Conservation (phyloP, 2,797 vertebrate species). For the Sebastes variabilis region DNA sequence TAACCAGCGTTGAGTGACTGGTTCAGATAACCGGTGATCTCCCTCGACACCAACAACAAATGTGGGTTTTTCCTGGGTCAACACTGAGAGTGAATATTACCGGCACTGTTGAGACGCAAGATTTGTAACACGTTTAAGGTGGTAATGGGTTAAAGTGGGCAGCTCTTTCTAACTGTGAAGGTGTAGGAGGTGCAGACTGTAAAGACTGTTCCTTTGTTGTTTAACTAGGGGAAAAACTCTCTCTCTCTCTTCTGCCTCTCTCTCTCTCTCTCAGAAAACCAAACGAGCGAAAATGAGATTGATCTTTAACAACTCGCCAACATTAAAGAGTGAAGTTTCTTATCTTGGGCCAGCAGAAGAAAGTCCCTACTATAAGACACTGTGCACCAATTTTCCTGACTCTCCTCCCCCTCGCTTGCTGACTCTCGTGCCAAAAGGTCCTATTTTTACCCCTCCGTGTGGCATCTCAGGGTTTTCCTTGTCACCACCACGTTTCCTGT, state of each 20-base stretch:
- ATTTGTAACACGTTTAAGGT: slow-evolving; percentile 29
- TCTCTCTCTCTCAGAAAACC: slow-evolving; percentile 13
- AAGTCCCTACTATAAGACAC: slow-evolving; percentile 80
- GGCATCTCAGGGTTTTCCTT: slow-evolving; percentile 86
- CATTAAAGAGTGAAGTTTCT: slow-evolving; percentile 76
- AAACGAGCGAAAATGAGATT: slow-evolving; percentile 47
- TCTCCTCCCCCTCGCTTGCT: slow-evolving; percentile 47
- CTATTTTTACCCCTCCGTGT: slow-evolving; percentile 85
- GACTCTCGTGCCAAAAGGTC: slow-evolving; percentile 80
- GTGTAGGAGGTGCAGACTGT: slow-evolving; percentile 51
- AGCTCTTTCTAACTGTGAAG: slow-evolving; percentile 38
- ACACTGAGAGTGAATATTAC: slow-evolving; percentile 10
- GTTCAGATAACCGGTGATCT: background rate
- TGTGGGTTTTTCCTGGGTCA: slow-evolving; percentile 30
- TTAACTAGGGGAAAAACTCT: slow-evolving; percentile 5
- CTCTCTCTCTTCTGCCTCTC: background rate
- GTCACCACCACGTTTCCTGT: slow-evolving; percentile 74
- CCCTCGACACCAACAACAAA: background rate
- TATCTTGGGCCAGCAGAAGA: slow-evolving; percentile 82
- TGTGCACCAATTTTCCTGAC: slow-evolving; percentile 71
- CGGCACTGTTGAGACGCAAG: slow-evolving; percentile 20
- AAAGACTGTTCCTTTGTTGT: slow-evolving; percentile 36
- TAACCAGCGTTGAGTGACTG: background rate
- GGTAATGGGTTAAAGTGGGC: slow-evolving; percentile 29
- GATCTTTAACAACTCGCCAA: slow-evolving; percentile 42